Percentiles rank a stretch among this genome's conserved stretches.
Conservation (phyloP, 2,113 vertebrate species). For the Ageneiosus marmoratus region DNA sequence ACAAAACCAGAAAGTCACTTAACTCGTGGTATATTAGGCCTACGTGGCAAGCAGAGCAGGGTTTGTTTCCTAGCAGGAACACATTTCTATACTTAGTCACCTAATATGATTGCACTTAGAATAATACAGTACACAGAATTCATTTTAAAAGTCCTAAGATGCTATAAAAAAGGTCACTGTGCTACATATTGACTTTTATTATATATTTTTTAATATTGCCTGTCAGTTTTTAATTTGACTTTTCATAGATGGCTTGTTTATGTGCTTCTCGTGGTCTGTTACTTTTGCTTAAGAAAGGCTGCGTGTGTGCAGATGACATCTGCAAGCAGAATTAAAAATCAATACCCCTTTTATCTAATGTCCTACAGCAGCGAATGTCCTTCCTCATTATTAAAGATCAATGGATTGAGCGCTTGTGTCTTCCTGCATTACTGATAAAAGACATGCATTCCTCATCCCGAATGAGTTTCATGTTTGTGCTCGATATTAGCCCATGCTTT, state of each 20-base stretch:
- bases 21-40: slow-evolving; percentile 40
- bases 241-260: slow-evolving; percentile 7
- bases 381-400: slow-evolving; percentile 36
- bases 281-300: background rate
- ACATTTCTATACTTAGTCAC: slow-evolving; percentile 31
- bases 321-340: slow-evolving; percentile 10
- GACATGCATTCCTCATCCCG: background rate
- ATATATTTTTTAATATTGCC: background rate
- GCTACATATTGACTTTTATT: background rate
- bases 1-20: slow-evolving; percentile 40
- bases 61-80: slow-evolving; percentile 40
- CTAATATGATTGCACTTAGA: slow-evolving; percentile 20
- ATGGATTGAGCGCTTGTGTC: slow-evolving; percentile 10
- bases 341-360: slow-evolving; percentile 3
- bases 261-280: background rate
- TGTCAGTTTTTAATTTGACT: background rate
- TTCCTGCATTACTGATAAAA: slow-evolving; percentile 22
- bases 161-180: background rate
- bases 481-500: background rate
- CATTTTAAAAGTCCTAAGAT: slow-evolving; percentile 3
- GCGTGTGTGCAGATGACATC: background rate
- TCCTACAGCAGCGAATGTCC: slow-evolving; percentile 16
- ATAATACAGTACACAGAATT: background rate
- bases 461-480: slow-evolving; percentile 13
- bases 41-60: slow-evolving; percentile 31